Conservation (phyloP, 2,888 invertebrate genomes). For the Achlya flavicornis region DNA sequence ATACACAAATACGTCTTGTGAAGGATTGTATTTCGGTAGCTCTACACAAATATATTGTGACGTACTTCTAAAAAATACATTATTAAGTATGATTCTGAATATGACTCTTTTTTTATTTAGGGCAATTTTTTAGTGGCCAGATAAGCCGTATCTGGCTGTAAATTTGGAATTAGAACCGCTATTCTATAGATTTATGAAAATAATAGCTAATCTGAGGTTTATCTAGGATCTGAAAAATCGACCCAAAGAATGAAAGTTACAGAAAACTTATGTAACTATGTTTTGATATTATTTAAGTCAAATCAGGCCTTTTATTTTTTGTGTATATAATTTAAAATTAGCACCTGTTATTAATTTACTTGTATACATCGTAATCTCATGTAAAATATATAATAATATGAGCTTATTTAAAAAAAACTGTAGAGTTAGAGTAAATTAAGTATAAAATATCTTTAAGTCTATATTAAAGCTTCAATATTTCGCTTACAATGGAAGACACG, state of each 20-base stretch:
- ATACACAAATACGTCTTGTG: background rate
- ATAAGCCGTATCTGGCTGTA: no score
- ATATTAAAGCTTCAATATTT: slow-evolving; percentile 75
- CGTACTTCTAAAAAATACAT: no score
- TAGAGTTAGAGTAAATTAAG: slow-evolving; percentile 2
- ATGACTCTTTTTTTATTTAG: no score
- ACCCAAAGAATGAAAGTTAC: background rate
- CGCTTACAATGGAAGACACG: slow-evolving; percentile 68
- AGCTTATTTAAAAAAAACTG: background rate
- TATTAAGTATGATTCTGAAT: no score
- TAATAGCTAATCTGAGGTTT: no score
- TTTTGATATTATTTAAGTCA: background rate
- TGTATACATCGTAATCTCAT: background rate
- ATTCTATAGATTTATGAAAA: no score
- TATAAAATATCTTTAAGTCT: slow-evolving; percentile 48
- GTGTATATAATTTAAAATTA: slow-evolving; percentile 26
- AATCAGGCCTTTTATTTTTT: background rate
- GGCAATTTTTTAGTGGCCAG: no score
- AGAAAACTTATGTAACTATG: background rate
- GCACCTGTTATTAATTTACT: slow-evolving; percentile 46
- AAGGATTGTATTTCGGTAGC: background rate
- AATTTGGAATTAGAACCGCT: no score
- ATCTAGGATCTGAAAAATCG: no score
- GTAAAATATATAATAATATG: background rate
- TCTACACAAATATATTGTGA: no score